These are phyloP conservation scores for Gymnoscelis rufifasciata DNA, from an alignment of 2,888 invertebrate genomes.

Conservation along the genomic window DNA sequence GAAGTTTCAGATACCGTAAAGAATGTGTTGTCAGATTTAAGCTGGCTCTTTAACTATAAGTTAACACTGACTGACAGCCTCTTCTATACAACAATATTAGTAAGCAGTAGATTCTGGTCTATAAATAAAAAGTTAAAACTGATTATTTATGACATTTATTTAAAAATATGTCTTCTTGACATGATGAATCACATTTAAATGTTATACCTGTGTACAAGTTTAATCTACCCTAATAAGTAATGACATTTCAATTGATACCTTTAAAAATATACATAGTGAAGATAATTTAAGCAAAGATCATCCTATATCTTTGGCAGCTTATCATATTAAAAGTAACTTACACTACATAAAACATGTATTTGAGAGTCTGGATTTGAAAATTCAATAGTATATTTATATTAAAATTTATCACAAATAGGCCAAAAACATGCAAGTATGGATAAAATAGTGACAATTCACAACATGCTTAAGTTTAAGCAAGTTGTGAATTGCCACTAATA, in stretches of 20 bases:
- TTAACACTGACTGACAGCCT: too few relatives aligned
- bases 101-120: too few relatives aligned
- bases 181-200: not conserved
- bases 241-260: not conserved
- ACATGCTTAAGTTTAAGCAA: too few relatives aligned
- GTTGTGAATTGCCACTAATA: too few relatives aligned
- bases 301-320: slow-evolving; percentile 36
- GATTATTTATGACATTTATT: not conserved
- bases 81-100: too few relatives aligned
- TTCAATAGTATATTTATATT: not conserved
- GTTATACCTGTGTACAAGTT: not conserved
- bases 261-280: slow-evolving; percentile 2
- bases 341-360: not conserved
- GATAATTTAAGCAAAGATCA: slow-evolving; percentile 33
- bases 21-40: too few relatives aligned
- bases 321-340: slow-evolving; percentile 23
- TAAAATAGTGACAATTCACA: too few relatives aligned
- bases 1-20: too few relatives aligned
- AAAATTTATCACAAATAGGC: too few relatives aligned
- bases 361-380: not conserved
- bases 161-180: not conserved
- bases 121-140: too few relatives aligned
- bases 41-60: too few relatives aligned
- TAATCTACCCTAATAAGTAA: not conserved
- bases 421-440: too few relatives aligned